These are phyloP conservation scores for Scylla paramamosain DNA, from an alignment of 1,140 invertebrate species.

Conservation along the genomic window DNA sequence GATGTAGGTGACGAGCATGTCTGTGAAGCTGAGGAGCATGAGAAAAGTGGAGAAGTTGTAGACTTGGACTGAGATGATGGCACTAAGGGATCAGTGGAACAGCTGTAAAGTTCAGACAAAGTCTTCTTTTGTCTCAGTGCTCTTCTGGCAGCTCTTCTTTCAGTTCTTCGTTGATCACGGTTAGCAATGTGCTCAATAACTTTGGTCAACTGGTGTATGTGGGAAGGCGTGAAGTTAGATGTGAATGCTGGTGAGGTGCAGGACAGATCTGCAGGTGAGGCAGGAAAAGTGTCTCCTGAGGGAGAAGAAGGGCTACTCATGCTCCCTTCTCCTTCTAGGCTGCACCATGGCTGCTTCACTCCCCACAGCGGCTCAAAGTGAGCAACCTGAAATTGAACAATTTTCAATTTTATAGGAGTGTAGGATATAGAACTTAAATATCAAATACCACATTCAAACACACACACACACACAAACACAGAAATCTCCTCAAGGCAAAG, in stretches of 20 bases:
- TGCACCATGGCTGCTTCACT: conserved; percentile 83
- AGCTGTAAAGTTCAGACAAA: conserved; percentile 34
- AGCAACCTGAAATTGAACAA: conserved; percentile 84
- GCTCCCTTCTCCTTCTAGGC: conserved; percentile 51
- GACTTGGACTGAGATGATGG: background rate
- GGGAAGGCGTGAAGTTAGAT: conserved; percentile 61
- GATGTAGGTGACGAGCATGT: conserved; percentile 1
- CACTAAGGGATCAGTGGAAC: background rate
- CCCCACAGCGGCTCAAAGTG: conserved; percentile 98
- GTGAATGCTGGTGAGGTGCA: conserved; percentile 54
- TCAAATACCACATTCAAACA: background rate
- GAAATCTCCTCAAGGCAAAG: background rate
- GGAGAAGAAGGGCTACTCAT: conserved; percentile 62
- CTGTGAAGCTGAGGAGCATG: background rate
- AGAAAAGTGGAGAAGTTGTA: conserved; percentile 9
- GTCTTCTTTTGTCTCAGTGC: conserved; percentile 62
- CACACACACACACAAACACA: background rate
- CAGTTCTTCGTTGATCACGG: conserved; percentile 60
- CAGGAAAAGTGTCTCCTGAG: conserved; percentile 49
- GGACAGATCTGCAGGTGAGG: conserved; percentile 60
- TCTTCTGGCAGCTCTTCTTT: conserved; percentile 63
- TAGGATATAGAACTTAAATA: conserved; percentile 63
- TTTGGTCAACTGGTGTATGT: conserved; percentile 65
- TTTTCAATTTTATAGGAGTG: background rate
- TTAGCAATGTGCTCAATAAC: conserved; percentile 69